Conservation (phyloP, 2,113 vertebrate genomes). For the Lepus americanus region DNA sequence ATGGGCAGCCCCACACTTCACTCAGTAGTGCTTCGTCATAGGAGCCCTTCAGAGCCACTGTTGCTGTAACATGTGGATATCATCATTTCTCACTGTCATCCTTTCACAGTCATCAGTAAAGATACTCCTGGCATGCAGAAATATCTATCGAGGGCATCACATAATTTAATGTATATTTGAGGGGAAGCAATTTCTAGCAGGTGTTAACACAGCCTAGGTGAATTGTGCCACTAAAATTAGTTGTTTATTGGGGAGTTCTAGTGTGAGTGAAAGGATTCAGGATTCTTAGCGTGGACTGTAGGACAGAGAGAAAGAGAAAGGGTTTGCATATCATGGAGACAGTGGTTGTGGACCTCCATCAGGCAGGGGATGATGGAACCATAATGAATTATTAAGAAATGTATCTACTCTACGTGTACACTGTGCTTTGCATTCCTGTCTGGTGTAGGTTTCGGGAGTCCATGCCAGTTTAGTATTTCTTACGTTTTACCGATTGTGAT, state of each 20-base stretch:
- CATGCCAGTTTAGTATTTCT: not conserved
- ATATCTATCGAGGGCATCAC: not conserved
- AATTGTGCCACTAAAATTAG: not conserved
- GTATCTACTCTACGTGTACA: not conserved
- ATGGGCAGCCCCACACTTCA: not conserved
- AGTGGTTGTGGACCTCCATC: accelerated
- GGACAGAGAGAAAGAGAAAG: not conserved
- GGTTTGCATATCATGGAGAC: not conserved
- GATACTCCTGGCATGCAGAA: not conserved
- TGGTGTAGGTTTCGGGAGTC: not conserved
- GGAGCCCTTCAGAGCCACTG: not conserved
- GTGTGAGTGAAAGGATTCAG: not conserved
- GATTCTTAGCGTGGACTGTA: not conserved
- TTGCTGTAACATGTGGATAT: too few species aligned
- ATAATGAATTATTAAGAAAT: not conserved
- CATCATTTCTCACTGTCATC: accelerated
- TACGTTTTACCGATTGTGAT: not conserved
- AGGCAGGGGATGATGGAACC: not conserved
- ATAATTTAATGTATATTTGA: not conserved
- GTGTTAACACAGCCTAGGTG: not conserved
- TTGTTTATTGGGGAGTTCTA: not conserved
- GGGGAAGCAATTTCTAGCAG: not conserved
- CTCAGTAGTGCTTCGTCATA: too few species aligned
- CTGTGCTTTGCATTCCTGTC: not conserved
- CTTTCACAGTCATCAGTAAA: not conserved